These are phyloP conservation scores for Noctua comes DNA, from an alignment of 2,888 invertebrate genomes.

Conservation along the genomic window DNA sequence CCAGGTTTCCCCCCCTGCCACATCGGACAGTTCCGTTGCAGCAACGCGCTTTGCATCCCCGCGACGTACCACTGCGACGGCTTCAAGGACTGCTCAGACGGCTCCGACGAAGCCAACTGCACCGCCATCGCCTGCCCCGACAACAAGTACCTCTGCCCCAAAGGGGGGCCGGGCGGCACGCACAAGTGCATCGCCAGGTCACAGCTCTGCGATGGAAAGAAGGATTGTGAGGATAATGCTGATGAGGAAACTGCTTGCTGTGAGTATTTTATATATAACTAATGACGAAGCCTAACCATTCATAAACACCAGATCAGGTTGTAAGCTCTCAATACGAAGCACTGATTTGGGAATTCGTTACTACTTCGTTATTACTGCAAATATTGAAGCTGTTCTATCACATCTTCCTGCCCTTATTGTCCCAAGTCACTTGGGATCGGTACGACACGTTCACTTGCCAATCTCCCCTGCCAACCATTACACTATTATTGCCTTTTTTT, in stretches of 20 bases:
- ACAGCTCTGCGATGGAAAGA: constrained; percentile 97
- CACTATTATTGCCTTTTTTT: neutral
- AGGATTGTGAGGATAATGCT: constrained; percentile 97
- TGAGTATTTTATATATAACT: constrained; percentile 89
- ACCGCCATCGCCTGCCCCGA: constrained; percentile 96
- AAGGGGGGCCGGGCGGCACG: constrained; percentile 92
- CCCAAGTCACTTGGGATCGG: neutral
- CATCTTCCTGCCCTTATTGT: neutral
- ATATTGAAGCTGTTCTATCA: neutral
- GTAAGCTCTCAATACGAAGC: neutral
- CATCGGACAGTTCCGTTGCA: constrained; percentile 97
- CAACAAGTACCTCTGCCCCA: constrained; percentile 97
- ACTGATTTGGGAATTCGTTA: neutral
- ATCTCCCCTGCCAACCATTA: neutral
- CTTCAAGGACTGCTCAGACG: constrained; percentile 97
- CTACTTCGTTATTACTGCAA: neutral
- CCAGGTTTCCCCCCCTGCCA: constrained; percentile 96
- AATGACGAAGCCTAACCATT: neutral
- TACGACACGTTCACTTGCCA: neutral
- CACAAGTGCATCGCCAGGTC: constrained; percentile 97
- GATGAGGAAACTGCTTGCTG: constrained; percentile 97
- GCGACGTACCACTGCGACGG: constrained; percentile 96
- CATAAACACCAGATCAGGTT: neutral
- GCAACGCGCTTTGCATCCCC: constrained; percentile 98
- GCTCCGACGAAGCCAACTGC: constrained; percentile 97